A percentile compares a stretch with the other conserved stretches of the same genome.
Conservation (phyloP, 1,140 invertebrate genomes). For the Monomorium pharaonis region DNA sequence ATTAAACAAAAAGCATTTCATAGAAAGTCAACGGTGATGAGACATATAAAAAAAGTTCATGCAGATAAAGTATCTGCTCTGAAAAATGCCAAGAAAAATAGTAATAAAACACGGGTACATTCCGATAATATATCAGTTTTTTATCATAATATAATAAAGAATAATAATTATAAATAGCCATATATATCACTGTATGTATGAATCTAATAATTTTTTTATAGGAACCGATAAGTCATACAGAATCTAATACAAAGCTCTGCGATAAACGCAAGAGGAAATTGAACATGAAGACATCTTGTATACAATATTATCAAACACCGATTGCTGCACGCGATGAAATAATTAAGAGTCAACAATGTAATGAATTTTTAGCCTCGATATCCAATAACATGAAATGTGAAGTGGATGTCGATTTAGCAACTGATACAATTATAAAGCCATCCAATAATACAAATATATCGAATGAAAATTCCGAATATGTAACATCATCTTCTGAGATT, state of each 20-base stretch:
- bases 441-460: neutral
- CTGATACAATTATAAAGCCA: neutral
- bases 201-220: conserved; percentile 8
- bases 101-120: conserved; percentile 52
- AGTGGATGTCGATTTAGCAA: neutral
- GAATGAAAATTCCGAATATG: neutral
- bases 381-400: neutral
- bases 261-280: conserved; percentile 89
- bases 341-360: conserved; percentile 37
- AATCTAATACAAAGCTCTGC: conserved; percentile 86
- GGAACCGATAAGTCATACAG: conserved; percentile 86
- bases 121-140: neutral
- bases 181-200: too few relatives aligned
- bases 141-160: neutral
- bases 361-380: conserved; percentile 44
- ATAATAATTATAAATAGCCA: too few relatives aligned
- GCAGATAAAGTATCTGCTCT: neutral
- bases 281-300: conserved; percentile 88
- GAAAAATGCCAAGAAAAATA: neutral
- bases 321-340: conserved; percentile 76
- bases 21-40: conserved; percentile 81
- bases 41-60: conserved; percentile 60
- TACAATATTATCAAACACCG: conserved; percentile 83
- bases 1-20: conserved; percentile 87
- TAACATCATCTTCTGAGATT: conserved; percentile 17